These are phyloP conservation scores for Momotus momota DNA, from an alignment of 2,797 vertebrate species.

Conservation along the genomic window DNA sequence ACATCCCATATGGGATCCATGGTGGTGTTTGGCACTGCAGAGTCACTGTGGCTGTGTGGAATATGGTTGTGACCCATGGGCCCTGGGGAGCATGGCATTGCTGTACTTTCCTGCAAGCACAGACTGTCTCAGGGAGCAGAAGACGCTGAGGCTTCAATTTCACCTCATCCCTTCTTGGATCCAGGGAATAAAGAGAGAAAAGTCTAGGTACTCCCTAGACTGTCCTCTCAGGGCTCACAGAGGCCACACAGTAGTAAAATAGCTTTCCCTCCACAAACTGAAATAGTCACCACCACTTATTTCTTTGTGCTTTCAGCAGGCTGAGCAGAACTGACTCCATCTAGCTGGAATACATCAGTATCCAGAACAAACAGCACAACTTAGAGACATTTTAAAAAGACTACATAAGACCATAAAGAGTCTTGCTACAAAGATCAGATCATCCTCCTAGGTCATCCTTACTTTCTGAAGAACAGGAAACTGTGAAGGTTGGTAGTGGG, in stretches of 20 bases:
- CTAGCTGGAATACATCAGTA: neutral
- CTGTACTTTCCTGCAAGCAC: neutral
- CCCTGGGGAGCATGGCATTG: rapidly evolving
- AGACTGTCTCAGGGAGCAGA: neutral
- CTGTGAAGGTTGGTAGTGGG: neutral
- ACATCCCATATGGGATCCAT: rapidly evolving
- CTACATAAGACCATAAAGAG: rapidly evolving
- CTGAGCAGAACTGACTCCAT: neutral
- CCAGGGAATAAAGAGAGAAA: neutral
- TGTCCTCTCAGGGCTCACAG: neutral
- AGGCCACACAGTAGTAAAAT: neutral
- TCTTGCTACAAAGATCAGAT: neutral
- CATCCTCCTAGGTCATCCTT: neutral
- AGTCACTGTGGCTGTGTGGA: neutral
- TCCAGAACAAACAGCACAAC: neutral
- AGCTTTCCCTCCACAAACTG: neutral
- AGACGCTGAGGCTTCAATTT: neutral
- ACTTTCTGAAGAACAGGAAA: neutral
- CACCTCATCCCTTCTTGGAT: neutral
- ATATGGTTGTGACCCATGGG: neutral
- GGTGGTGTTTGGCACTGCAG: neutral
- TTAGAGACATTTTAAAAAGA: neutral
- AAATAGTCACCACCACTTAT: neutral
- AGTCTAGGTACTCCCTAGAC: neutral
- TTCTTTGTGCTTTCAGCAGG: neutral